Conservation (phyloP, 1,140 invertebrate species). For the Micrasema longulum region DNA sequence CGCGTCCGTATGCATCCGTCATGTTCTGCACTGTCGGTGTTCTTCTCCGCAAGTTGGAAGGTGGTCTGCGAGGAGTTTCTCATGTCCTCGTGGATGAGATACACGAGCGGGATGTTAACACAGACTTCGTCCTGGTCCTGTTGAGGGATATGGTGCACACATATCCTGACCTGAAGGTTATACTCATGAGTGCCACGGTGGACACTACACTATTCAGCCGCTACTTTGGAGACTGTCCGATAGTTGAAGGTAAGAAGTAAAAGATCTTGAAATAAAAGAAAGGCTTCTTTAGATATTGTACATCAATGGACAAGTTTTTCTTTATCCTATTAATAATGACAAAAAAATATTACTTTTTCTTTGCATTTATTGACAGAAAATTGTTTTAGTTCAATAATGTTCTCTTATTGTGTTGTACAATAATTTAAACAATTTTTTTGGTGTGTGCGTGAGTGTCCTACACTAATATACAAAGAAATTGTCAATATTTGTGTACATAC, state of each 20-base stretch:
- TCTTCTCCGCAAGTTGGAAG: constrained; percentile 90
- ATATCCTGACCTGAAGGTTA: constrained; percentile 90
- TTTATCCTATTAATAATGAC: no score
- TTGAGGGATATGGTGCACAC: constrained; percentile 91
- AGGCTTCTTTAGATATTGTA: no score
- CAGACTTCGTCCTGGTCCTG: constrained; percentile 95
- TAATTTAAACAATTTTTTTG: no score
- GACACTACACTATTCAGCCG: constrained; percentile 90
- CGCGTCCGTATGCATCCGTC: constrained; percentile 91
- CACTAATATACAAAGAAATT: no score
- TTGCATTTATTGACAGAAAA: no score
- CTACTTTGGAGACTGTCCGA: constrained; percentile 92
- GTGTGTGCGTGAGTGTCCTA: no score
- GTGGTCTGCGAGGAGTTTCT: constrained; percentile 86
- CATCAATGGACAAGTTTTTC: no score
- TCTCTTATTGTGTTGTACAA: no score
- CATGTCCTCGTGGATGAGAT: constrained; percentile 97
- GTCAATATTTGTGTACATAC: no score
- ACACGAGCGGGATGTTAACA: constrained; percentile 96
- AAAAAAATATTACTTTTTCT: no score
- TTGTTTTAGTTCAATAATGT: no score
- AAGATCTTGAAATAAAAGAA: no score
- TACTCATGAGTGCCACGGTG: constrained; percentile 98
- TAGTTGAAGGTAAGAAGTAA: constrained; percentile 64
- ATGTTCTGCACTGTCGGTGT: constrained; percentile 97